phyloP scores from a whole-genome alignment of 1,140 invertebrate genomes.

The Dolichoris vasculosae region DNA sequence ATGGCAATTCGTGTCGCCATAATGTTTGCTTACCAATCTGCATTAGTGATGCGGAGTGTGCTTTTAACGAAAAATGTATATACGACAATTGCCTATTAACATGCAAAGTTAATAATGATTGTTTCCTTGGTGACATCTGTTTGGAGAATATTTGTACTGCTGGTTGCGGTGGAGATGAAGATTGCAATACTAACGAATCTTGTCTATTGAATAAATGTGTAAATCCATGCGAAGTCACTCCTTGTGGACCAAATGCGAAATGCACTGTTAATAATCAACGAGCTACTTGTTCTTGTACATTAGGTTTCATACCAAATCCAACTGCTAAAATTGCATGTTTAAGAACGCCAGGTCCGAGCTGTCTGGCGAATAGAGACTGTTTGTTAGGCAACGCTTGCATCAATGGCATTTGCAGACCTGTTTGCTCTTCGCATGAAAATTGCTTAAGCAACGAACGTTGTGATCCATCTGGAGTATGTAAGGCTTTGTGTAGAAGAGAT shows the following conservation, averaged over 20 bases:
- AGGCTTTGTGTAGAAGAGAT: slow-evolving; percentile 83
- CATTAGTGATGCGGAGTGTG: slow-evolving; percentile 86
- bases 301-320: slow-evolving; percentile 88
- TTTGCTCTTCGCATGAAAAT: slow-evolving; percentile 83
- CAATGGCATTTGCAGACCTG: slow-evolving; percentile 81
- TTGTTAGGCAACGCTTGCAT: slow-evolving; percentile 81
- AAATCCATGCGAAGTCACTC: slow-evolving; percentile 84
- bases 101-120: slow-evolving; percentile 92
- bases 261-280: slow-evolving; percentile 88
- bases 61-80: slow-evolving; percentile 92
- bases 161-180: slow-evolving; percentile 90
- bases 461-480: slow-evolving; percentile 77
- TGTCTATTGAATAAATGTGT: slow-evolving; percentile 86
- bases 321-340: slow-evolving; percentile 88
- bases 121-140: slow-evolving; percentile 92
- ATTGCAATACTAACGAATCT: slow-evolving; percentile 87
- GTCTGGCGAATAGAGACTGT: slow-evolving; percentile 85
- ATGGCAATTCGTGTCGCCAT: slow-evolving; percentile 82
- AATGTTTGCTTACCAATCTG: slow-evolving; percentile 87
- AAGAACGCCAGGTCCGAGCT: slow-evolving; percentile 81
- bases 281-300: slow-evolving; percentile 85
- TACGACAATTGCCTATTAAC: slow-evolving; percentile 87
- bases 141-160: slow-evolving; percentile 88
- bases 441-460: slow-evolving; percentile 90
- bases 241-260: slow-evolving; percentile 88